Base-by-base conservation (phyloP, 2,113 vertebrate species). In the Paramisgurnus dabryanus region DNA sequence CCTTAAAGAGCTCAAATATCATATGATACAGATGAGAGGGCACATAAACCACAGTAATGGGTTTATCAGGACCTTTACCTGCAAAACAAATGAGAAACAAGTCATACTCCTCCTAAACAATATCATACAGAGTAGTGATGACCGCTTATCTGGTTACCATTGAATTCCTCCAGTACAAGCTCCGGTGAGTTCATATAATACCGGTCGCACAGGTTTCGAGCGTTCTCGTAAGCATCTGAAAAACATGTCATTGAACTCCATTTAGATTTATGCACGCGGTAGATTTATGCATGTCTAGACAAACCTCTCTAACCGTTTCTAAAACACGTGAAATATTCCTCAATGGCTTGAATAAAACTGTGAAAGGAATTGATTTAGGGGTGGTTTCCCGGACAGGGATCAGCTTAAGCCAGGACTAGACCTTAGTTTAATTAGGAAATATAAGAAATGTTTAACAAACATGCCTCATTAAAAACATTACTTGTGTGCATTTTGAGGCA, bases 1-100 rank as follows among this genome's bases (percentile, higher is more conserved):
- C 98, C 96, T 99, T 99, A 89, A 98, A 98, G 85, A 99, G 95
- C 89, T 99, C 97, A 88, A 99, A 99, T 87, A 98, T 93, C 97
- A 99, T 99, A 88, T 99, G 97, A 90, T 98, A 99, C 83, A 99
- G 92, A 90, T 99, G 98, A 17, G 98, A 99, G 39, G 98, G 98
- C 68, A 99, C 97, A 55, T 99, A 99, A 45, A 98, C 97, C 91
- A 99, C 92, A 66, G 94, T 93, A 88, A 95, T 90, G 78, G 95
- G 94, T 18, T 94, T 95, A 76, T 87, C 95, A 80, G 92, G 85
- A 77, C 95, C 95, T 92, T 96, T 94, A 80, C 76, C 97, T 98
- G 90, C 77, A 88, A 81, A 87, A 79, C 89, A 79, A 91, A 80
- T 13, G 50, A 2, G 67, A 76, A 55, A 55, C 41, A 11, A 5